Evolutionary conservation across 2,888 invertebrate genomes (phyloP).

Genomic region (Ectemnius continuus): DNA sequence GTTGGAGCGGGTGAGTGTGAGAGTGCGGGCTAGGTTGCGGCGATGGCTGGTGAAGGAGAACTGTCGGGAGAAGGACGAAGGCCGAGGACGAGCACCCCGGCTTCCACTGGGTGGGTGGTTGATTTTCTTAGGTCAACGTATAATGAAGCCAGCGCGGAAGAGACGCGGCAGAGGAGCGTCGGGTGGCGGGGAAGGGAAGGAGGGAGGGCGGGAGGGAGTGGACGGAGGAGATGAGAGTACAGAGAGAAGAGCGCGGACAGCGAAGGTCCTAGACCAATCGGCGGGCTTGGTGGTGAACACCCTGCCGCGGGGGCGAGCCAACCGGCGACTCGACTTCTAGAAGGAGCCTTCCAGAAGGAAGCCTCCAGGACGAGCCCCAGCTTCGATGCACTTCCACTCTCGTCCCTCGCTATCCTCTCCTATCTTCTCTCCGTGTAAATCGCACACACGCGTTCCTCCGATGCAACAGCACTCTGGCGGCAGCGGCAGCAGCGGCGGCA

Average conservation of each 20-base stretch:
- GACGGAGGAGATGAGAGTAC: slow-evolving; percentile 3
- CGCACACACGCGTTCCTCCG: slow-evolving; percentile 6
- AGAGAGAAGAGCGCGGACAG: slow-evolving; percentile 61
- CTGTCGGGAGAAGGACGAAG: slow-evolving; percentile 62
- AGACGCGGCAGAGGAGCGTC: slow-evolving; percentile 22
- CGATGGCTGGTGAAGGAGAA: neutral
- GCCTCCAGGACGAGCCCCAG: slow-evolving; percentile 47
- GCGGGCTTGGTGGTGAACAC: slow-evolving; percentile 64
- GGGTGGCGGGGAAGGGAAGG: slow-evolving; percentile 29
- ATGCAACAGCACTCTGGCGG: slow-evolving; percentile 18
- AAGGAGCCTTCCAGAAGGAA: slow-evolving; percentile 63
- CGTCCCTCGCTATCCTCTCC: slow-evolving; percentile 18
- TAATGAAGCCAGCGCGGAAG: slow-evolving; percentile 72
- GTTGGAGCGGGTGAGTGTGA: slow-evolving; percentile 35
- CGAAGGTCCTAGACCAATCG: slow-evolving; percentile 73
- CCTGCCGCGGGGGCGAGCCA: slow-evolving; percentile 60
- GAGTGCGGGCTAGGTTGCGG: slow-evolving; percentile 45
- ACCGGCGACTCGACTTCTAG: slow-evolving; percentile 61
- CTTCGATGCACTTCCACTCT: slow-evolving; percentile 46
- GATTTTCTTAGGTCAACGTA: slow-evolving; percentile 79
- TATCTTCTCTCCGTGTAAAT: slow-evolving; percentile 8
- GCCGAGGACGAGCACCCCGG: slow-evolving; percentile 55
- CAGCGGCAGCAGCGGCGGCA: no score
- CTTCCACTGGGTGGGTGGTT: slow-evolving; percentile 65
- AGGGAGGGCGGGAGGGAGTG: neutral